Percentiles rank a stretch among this genome's conserved stretches.
These are phyloP conservation scores for Hydrotaea cyrtoneurina DNA, from an alignment of 2,888 invertebrate genomes.

Conservation along the genomic window DNA sequence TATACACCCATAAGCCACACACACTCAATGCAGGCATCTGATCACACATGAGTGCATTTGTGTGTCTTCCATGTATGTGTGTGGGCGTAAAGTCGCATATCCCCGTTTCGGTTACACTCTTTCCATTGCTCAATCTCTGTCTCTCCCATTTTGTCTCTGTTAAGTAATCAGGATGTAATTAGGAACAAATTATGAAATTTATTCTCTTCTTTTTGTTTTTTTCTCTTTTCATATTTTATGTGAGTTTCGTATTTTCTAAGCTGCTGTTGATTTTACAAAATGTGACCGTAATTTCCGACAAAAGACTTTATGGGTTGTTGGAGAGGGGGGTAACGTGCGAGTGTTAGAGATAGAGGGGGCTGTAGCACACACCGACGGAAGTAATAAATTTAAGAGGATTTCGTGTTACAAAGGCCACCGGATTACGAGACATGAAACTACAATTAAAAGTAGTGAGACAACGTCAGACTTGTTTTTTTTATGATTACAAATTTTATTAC, in stretches of 20 bases:
- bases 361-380: not conserved
- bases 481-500: slow-evolving; percentile 22
- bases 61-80: not conserved
- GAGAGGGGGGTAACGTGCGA: not conserved
- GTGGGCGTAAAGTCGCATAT: not conserved
- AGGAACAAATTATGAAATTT: slow-evolving; percentile 43
- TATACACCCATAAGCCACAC: not conserved
- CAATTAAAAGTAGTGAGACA: slow-evolving; percentile 26
- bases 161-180: slow-evolving; percentile 50
- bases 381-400: slow-evolving; percentile 44
- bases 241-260: slow-evolving; percentile 36
- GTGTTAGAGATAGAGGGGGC: not conserved
- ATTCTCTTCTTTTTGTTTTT: not conserved
- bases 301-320: slow-evolving; percentile 3
- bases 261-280: slow-evolving; percentile 40
- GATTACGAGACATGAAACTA: slow-evolving; percentile 23
- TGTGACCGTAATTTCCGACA: slow-evolving; percentile 23
- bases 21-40: not conserved
- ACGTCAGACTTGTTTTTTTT: slow-evolving; percentile 2
- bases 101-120: not conserved
- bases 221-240: slow-evolving; percentile 4
- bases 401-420: slow-evolving; percentile 3
- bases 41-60: slow-evolving; percentile 10
- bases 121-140: not conserved
- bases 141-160: not conserved